A percentile compares a stretch with the other conserved stretches of the same genome.
These are phyloP conservation scores for Aythya fuligula DNA, from an alignment of 2,797 vertebrate genomes.

Conservation along the genomic window DNA sequence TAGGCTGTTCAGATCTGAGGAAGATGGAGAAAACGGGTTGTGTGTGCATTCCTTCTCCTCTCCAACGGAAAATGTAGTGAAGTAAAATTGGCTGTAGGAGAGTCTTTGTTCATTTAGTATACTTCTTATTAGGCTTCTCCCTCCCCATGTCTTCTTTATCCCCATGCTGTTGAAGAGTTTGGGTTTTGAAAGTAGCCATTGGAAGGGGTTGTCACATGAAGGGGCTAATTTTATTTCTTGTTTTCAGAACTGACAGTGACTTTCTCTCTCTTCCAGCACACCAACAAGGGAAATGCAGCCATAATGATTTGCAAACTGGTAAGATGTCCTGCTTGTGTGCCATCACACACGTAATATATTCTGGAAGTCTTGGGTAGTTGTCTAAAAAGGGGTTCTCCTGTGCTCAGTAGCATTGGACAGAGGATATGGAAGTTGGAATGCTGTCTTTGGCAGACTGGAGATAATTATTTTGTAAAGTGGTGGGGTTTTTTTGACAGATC, in stretches of 20 bases:
- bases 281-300: background rate
- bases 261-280: constrained; percentile 52
- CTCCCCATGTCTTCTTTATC: background rate
- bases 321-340: constrained; percentile 10
- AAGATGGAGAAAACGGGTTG: background rate
- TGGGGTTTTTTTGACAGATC: background rate
- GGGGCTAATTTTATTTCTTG: background rate
- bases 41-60: background rate
- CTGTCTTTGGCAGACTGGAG: background rate
- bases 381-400: background rate
- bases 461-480: background rate
- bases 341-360: background rate
- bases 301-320: constrained; percentile 29
- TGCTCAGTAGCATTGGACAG: background rate
- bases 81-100: background rate
- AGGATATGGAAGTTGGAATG: background rate
- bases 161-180: background rate
- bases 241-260: background rate
- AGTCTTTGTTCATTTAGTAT: background rate
- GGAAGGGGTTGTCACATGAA: background rate
- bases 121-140: background rate
- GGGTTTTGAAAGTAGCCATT: background rate
- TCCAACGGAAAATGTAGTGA: background rate
- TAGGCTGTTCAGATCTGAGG: background rate
- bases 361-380: background rate